Base-by-base conservation (phyloP, 2,113 vertebrate genomes). In the Microtus pennsylvanicus region DNA sequence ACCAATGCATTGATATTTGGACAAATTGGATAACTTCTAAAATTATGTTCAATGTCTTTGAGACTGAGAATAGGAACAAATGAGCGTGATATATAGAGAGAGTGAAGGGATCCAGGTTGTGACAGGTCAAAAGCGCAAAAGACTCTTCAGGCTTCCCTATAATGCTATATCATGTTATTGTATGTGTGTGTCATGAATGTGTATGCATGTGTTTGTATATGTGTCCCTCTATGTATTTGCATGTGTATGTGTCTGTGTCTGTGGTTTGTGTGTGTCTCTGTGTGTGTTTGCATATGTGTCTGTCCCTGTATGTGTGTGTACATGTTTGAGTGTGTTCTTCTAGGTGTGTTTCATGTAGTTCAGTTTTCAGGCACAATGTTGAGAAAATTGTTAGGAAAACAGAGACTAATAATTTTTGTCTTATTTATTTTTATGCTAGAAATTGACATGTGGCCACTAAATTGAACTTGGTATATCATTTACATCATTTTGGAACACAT, bases 41-140 rank as follows among this genome's bases (percentile, higher is more conserved):
- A 90, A 94, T 93, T 55, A 17, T 63, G 61, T 38, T 26, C 50
- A 65, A 6, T 90, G 65, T 69, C 78, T 55, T 93, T 89, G 67
- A 89, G 12, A 35, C 38, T 95, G 21, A 95, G 45, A 90, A 86
- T 87, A 85, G 28, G 47, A 85, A 85, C 83, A 92, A 88, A 90
- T 65, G 24, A 93, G 38, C 72, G 10, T 74, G 24, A 61, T 90
- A 2, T 24, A 30, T n/a, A 91, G 74, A 30, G 42, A 91, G 74
- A 47, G 72, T 81, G 52, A 81, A 74, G 6, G 35, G 24, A 61
- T 86, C 58, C 76, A 81, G n/a, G 58, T 90, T 81, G 22, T 92
- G 33, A 85, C 5, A 38, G 55, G 26, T 24, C 42, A 14, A 45
- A 69, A 77, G 13, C 22, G 21, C 12, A 47, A 45, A 55, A 80